Percentiles rank a stretch among this genome's conserved stretches.
These are phyloP conservation scores for Plectus sambesii DNA, from an alignment of 1,140 invertebrate genomes.

Conservation along the genomic window DNA sequence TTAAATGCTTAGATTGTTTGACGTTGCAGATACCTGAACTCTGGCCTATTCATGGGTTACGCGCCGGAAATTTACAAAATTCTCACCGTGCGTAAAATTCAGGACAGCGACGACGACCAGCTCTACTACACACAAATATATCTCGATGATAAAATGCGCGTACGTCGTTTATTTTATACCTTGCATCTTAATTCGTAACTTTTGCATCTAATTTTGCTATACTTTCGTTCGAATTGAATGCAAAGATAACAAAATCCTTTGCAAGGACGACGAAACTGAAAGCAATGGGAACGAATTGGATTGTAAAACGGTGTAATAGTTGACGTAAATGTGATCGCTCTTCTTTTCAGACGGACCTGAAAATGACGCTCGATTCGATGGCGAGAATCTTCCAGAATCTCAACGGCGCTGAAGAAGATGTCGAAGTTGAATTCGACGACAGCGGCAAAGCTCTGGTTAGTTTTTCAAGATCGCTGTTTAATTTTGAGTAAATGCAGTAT, in stretches of 20 bases:
- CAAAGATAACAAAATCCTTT: too few relatives aligned
- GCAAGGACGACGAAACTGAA: too few relatives aligned
- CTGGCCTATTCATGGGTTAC: slow-evolving; percentile 66
- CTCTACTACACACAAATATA: slow-evolving; percentile 81
- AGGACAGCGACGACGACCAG: slow-evolving; percentile 81
- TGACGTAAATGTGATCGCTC: background rate
- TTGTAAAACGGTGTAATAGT: background rate
- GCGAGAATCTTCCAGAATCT: slow-evolving; percentile 88
- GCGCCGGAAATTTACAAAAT: slow-evolving; percentile 64
- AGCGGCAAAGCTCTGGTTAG: slow-evolving; percentile 23
- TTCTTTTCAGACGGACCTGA: slow-evolving; percentile 53
- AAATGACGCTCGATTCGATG: slow-evolving; percentile 75
- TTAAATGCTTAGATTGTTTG: too few relatives aligned
- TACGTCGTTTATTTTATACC: slow-evolving; percentile 11
- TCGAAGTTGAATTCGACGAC: slow-evolving; percentile 32
- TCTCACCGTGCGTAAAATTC: slow-evolving; percentile 47
- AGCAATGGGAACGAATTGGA: too few relatives aligned
- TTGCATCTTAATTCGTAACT: too few relatives aligned
- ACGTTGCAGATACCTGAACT: slow-evolving; percentile 73
- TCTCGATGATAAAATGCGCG: slow-evolving; percentile 59
- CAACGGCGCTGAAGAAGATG: slow-evolving; percentile 64
- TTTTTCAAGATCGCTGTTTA: too few relatives aligned
- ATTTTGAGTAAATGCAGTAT: too few relatives aligned
- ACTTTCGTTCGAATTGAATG: background rate
- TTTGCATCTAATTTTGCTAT: too few relatives aligned